Conservation (phyloP, 92 coral and sea anemone species). For the Ricordea florida region DNA sequence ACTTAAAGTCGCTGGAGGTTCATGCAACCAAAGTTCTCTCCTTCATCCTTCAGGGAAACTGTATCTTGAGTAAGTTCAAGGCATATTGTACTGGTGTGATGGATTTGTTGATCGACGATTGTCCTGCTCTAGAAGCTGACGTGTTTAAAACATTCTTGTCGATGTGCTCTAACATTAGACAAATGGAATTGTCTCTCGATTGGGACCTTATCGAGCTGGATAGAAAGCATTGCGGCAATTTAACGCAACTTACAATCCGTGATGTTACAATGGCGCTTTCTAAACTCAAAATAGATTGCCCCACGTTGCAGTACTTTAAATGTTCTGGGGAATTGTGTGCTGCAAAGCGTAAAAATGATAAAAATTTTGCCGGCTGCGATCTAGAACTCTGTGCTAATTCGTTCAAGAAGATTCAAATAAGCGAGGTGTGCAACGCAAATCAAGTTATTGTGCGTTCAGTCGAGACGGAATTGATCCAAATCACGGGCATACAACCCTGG, state of each 20-base stretch:
- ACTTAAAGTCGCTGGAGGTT: constrained; percentile 50
- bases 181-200: constrained; percentile 64
- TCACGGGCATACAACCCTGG: constrained; percentile 53
- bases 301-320: constrained; percentile 66
- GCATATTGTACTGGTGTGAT: constrained; percentile 54
- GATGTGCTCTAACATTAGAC: constrained; percentile 44
- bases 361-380: constrained; percentile 34
- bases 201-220: constrained; percentile 61
- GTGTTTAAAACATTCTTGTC: constrained; percentile 41
- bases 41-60: constrained; percentile 57
- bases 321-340: constrained; percentile 62
- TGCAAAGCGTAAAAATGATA: constrained; percentile 27
- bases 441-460: constrained; percentile 45
- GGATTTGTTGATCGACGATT: constrained; percentile 64
- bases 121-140: constrained; percentile 37
- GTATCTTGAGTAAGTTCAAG: constrained; percentile 29
- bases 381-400: constrained; percentile 34
- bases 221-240: constrained; percentile 45
- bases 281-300: constrained; percentile 65
- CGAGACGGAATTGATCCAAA: constrained; percentile 42
- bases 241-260: constrained; percentile 59
- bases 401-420: constrained; percentile 63
- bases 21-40: constrained; percentile 53
- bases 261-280: constrained; percentile 50
- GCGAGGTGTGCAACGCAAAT: constrained; percentile 47